Conservation (phyloP, 1,140 invertebrate genomes). For the Ruditapes philippinarum region DNA sequence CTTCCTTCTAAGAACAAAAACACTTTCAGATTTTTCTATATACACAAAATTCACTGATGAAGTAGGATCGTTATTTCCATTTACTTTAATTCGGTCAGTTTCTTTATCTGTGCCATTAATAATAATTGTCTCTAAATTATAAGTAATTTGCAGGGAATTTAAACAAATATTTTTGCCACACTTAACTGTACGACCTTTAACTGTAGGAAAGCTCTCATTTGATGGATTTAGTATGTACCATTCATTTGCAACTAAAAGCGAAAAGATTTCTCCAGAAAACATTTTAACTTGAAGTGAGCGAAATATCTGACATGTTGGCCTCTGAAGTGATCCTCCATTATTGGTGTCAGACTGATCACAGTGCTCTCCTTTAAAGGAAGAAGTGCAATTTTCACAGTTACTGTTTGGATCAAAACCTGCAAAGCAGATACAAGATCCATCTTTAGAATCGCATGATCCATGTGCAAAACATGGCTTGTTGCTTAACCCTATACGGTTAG, state of each 20-base stretch:
- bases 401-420: conserved; percentile 3
- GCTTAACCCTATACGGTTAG: conserved; percentile 15
- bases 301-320: conserved; percentile 22
- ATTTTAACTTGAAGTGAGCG: background rate
- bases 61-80: conserved; percentile 3
- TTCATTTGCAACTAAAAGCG: conserved; percentile 9
- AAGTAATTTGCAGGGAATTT: conserved; percentile 19
- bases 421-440: conserved; percentile 64
- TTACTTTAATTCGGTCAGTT: conserved; percentile 2
- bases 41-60: background rate
- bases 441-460: conserved; percentile 54
- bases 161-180: conserved; percentile 35
- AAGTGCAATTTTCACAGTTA: conserved; percentile 67
- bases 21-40: background rate
- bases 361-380: conserved; percentile 51
- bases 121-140: background rate
- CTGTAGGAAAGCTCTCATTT: background rate
- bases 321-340: background rate
- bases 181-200: conserved; percentile 7
- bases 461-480: conserved; percentile 60
- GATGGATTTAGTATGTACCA: conserved; percentile 3
- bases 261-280: background rate
- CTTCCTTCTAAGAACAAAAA: background rate
- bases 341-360: conserved; percentile 25
- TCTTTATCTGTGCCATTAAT: background rate